Percentiles rank a stretch among this genome's conserved stretches.
Evolutionary conservation across 2,113 vertebrate species (phyloP).

Genomic region (Trematomus loennbergii): DNA sequence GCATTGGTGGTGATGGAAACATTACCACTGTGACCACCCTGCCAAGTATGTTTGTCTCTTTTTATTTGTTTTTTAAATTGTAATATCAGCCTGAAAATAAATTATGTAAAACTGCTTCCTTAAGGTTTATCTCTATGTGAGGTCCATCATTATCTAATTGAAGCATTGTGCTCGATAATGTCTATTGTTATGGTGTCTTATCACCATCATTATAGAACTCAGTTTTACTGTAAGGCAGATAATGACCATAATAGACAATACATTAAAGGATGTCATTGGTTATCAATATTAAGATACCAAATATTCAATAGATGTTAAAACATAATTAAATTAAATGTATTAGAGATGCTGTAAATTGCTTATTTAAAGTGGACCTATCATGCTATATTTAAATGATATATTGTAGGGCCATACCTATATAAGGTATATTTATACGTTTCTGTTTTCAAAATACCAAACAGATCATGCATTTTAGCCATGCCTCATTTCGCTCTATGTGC

Average conservation of each 20-base stretch:
- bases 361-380: too few relatives aligned
- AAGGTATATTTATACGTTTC: too few relatives aligned
- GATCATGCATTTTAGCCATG: too few relatives aligned
- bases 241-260: neutral
- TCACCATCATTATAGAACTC: neutral
- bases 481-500: too few relatives aligned
- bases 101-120: neutral
- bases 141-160: neutral
- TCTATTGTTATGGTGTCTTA: conserved; percentile 10
- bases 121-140: neutral
- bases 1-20: conserved; percentile 88
- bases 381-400: too few relatives aligned
- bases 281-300: neutral
- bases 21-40: conserved; percentile 89
- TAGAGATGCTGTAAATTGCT: too few relatives aligned
- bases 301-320: neutral
- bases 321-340: neutral
- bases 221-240: neutral
- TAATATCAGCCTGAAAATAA: neutral
- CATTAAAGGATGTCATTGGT: neutral
- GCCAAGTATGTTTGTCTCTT: conserved; percentile 87
- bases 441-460: too few relatives aligned
- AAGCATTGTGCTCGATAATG: conserved; percentile 2
- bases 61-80: neutral
- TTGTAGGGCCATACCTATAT: too few relatives aligned